Evolutionary conservation across 2,888 invertebrate genomes (phyloP), one percentile per base, ranked within the genome.

Genomic region (Drosophila hawaiiensis): DNA sequence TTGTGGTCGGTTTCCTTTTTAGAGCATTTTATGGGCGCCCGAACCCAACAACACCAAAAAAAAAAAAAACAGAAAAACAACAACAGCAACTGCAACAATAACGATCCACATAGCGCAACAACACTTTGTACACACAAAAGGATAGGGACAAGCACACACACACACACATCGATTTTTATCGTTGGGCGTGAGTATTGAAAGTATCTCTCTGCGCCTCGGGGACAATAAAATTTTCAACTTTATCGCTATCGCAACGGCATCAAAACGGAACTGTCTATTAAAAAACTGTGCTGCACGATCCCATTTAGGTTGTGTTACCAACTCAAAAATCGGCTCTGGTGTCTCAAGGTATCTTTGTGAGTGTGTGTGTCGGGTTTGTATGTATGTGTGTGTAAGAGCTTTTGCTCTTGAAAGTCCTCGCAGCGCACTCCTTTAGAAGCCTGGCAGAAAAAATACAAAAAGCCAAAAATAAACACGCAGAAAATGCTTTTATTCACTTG

Each of bases 251-350:
- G 80, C 65, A 54, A 53, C 35, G 78, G 65, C 80, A 83, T 80
- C 80, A 52, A 74, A 82, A 89, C 90, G 84, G 88, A 87, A 89
- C 84, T 82, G 83, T 87, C 90, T 87, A 89, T 89, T 80, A 75
- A 78, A 62, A 53, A 61, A 69, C 58, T 33, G 47, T 31, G 49
- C 41, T 53, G 66, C 77, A 67, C 71, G 71, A 72, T 76, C 63
- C 37, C 72, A 71, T 76, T 78, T 76, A 61, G 72, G 43, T 76
- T 65, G 66, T 65, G 66, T 49, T 69, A 19, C 35, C 22, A 50
- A 41, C 22, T 22, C 29, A 22, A 43, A 29, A 31, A 6, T 19
- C 54, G 35, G 29, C 16, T 49, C 19, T 22, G n/a, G n/a, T 14
- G 12, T 2, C 41, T 43, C 31, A 50, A 70, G 70, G 60, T 66